Base-by-base conservation (phyloP, 2,797 vertebrate species). In the Rhadinocentrus ornatus region DNA sequence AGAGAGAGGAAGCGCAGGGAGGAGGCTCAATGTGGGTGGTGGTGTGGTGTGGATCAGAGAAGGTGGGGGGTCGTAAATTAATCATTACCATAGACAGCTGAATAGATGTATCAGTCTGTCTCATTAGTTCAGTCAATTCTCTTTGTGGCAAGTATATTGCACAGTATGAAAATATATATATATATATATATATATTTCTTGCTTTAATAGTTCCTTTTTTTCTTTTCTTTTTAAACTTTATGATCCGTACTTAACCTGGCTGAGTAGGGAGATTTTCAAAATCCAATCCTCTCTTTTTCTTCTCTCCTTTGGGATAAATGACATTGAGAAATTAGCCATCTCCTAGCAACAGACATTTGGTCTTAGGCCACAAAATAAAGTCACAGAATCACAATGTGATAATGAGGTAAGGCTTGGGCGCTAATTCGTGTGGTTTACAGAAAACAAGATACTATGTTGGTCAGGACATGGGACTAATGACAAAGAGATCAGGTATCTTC, bases 281-380 rank as follows among this genome's bases (percentile, higher is more conserved):
- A 6, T n/a, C 31, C 8, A 34, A 37, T 26, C 32, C 63, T n/a
- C 37, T 34, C 37, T 20, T 53, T 11, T 50, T 71, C 54, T 53
- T 31, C 27, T 39, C 22, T 72, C 64, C 56, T 69, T 67, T 71
- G 77, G 63, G 71, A 80, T 60, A 70, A 87, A 80, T 93, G 93
- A 93, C 93, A 93, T 85, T 86, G 91, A 93, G 91, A 88, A 86
- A 70, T 90, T 90, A 89, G 85, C 88, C 72, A 92, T 96, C 93
- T 87, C 95, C 92, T 89, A 93, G 94, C 86, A 95, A 95, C 94
- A 83, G 88, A 90, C 83, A 75, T 82, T 82, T 71, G 77, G 82
- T 88, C 83, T 90, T 80, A 63, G 78, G 79, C 84, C 83, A 81
- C 77, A 88, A 84, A 68, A 73, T 82, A 85, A 92, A 91, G 91